phyloP scores from a whole-genome alignment of 2,113 vertebrate species.

The Oreochromis aureus region DNA sequence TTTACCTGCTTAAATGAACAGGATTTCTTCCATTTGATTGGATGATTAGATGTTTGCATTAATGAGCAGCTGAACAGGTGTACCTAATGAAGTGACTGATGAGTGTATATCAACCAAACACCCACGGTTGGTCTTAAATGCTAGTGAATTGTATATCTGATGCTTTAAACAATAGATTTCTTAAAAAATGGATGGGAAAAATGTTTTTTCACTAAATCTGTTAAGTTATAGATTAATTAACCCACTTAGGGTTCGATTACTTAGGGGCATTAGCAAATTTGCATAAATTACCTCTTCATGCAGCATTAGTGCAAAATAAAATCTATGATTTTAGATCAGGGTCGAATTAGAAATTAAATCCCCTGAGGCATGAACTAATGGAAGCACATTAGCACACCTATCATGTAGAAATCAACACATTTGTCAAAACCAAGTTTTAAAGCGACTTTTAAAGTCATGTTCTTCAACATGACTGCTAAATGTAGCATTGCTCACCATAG shows the following conservation, averaged over 20 bases:
- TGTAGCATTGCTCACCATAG: background rate
- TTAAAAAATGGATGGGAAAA: background rate
- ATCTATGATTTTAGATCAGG: background rate
- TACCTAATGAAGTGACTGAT: background rate
- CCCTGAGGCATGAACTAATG: constrained; percentile 24
- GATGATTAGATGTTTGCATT: fast-evolving
- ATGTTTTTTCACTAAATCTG: background rate
- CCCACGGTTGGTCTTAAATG: background rate
- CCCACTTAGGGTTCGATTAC: background rate
- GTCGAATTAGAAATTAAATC: constrained; percentile 38
- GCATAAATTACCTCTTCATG: background rate
- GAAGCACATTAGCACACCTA: constrained; percentile 18
- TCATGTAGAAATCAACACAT: constrained; percentile 1
- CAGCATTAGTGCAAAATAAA: background rate
- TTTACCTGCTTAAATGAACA: background rate
- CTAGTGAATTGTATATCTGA: background rate
- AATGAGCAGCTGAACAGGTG: background rate
- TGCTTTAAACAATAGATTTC: background rate
- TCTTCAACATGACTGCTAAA: background rate
- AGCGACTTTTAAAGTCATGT: background rate
- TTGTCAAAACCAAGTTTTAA: constrained; percentile 23
- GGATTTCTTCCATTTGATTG: background rate
- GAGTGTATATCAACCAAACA: background rate
- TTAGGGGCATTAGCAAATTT: background rate
- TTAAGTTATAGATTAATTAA: background rate